Percentiles rank a stretch among this genome's conserved stretches.
These are phyloP conservation scores for Caenorhabditis remanei DNA, from an alignment of 1,140 invertebrate species.

Conservation along the genomic window DNA sequence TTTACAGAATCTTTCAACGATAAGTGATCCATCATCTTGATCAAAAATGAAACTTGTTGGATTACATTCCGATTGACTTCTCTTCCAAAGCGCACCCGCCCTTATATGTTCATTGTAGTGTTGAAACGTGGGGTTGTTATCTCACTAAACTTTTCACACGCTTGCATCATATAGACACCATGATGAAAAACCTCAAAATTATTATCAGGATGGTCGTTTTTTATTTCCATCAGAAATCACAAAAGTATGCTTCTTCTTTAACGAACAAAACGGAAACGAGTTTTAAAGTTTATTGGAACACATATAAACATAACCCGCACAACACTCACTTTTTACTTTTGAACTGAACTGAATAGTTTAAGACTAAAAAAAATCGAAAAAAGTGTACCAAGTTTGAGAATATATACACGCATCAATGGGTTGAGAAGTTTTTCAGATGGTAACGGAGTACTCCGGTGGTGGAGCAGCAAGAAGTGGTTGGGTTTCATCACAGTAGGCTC, in stretches of 20 bases:
- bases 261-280: neutral
- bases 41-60: neutral
- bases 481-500: slow-evolving; percentile 20
- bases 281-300: slow-evolving; percentile 20
- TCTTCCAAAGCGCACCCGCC: slow-evolving; percentile 16
- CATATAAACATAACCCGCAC: neutral
- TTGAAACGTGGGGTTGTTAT: slow-evolving; percentile 6
- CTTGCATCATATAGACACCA: slow-evolving; percentile 39
- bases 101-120: slow-evolving; percentile 8
- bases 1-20: neutral
- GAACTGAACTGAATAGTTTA: slow-evolving; percentile 32
- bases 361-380: slow-evolving; percentile 6
- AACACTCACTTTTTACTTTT: slow-evolving; percentile 9
- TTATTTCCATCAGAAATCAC: neutral
- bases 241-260: neutral
- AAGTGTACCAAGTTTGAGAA: slow-evolving; percentile 36
- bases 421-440: neutral
- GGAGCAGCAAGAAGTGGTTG: slow-evolving; percentile 15
- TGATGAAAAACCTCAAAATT: slow-evolving; percentile 20
- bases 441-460: slow-evolving; percentile 42
- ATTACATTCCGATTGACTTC: neutral
- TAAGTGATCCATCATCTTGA: neutral
- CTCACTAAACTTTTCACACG: neutral
- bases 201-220: slow-evolving; percentile 33
- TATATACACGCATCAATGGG: slow-evolving; percentile 14